Evolutionary conservation across 1,140 invertebrate genomes (phyloP), one percentile per base, ranked within the genome.

Genomic region (Trichomalopsis sarcophagae): DNA sequence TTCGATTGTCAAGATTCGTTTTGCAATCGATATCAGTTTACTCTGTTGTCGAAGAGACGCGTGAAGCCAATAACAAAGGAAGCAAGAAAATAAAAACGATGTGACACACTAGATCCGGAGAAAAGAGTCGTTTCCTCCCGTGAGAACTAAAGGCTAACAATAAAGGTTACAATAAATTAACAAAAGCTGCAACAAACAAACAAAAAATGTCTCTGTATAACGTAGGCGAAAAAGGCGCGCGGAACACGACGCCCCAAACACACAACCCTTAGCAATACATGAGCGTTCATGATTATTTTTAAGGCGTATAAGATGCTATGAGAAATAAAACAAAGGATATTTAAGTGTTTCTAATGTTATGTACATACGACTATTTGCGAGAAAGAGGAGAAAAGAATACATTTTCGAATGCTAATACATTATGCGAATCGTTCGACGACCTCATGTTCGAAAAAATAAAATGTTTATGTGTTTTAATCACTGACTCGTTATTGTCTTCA

Each of bases 271-370:
- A 88, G 87, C 88, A 89, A 89, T 89, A 90, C 84, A 68, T 85
- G 82, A 89, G 71, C 68, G 77, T 90, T 89, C 47, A 85, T 87
- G 55, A 87, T 89, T 91, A 90, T 88, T 90, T 90, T 89, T 88
- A 85, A 90, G 86, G 75, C n/a, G 87, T 82, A 77, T 87, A 88
- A 85, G 73, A 88, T 77, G 73, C 50, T 88, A 86, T 81, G 47
- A 73, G n/a, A 80, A 33, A 66, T 84, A 82, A 85, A 86, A 81
- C 85, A 87, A 87, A 87, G 69, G 87, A 88, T 90, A 88, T 89
- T 89, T 90, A 88, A 89, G 88, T 90, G 88, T 91, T 91, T 91
- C 87, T 90, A 90, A 90, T 89, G 85, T 91, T 90, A 87, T 91
- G 89, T 91, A 90, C 84, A 90, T 91, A 91, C 84, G 73, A 89